Percentiles rank a stretch among this genome's conserved stretches.
Evolutionary conservation across 2,888 invertebrate species (phyloP).

Genomic region (Syrista parreyssii): DNA sequence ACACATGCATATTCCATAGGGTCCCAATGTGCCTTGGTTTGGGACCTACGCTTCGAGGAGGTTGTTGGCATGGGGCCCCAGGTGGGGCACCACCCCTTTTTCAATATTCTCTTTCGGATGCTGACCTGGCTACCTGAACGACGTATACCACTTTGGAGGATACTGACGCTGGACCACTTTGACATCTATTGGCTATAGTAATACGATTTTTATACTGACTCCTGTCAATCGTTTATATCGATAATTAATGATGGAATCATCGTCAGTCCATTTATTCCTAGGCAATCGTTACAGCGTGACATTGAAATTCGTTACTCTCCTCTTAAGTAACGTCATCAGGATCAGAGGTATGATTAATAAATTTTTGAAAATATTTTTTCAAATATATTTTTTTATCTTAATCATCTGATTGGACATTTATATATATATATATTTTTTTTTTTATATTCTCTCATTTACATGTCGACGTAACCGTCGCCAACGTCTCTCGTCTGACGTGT

Average conservation of each 20-base stretch:
- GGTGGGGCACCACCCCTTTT: slow-evolving; percentile 53
- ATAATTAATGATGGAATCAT: slow-evolving; percentile 18
- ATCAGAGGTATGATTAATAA: not conserved
- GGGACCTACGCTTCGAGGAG: slow-evolving; percentile 6
- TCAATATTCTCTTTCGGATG: slow-evolving; percentile 2
- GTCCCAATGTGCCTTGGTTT: slow-evolving; percentile 42
- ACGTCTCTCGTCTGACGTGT: not conserved
- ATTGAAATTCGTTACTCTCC: not conserved
- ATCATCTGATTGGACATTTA: too few species aligned
- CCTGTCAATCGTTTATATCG: slow-evolving; percentile 6
- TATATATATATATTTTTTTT: too few species aligned
- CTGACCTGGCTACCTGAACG: not conserved
- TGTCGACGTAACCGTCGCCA: not conserved
- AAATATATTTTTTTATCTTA: too few species aligned
- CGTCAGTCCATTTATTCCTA: not conserved
- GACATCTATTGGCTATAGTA: slow-evolving; percentile 56
- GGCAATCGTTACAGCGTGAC: slow-evolving; percentile 5
- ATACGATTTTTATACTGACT: slow-evolving; percentile 58
- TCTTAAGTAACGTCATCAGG: too few species aligned
- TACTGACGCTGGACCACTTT: slow-evolving; percentile 17
- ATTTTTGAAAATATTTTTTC: too few species aligned
- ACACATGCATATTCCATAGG: slow-evolving; percentile 58
- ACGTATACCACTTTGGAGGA: not conserved
- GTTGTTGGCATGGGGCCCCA: slow-evolving; percentile 46
- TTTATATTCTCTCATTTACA: not conserved